Base-by-base conservation (phyloP, 2,888 invertebrate species). In the Cephus rjabovi region DNA sequence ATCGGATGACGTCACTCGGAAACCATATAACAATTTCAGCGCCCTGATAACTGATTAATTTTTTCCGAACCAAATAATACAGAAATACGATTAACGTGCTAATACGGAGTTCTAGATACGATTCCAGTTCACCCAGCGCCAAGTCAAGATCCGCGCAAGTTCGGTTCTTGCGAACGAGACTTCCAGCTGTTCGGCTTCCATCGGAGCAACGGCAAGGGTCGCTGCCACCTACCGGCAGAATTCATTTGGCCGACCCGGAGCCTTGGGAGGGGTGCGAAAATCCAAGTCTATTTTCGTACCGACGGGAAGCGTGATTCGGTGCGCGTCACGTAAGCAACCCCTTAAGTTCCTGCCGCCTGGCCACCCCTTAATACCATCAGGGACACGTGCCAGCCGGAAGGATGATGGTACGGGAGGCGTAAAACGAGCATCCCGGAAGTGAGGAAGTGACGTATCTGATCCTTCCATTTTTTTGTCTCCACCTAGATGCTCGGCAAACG, bases 11-110 rank as follows among this genome's bases (percentile, higher is more conserved):
- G 70, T 71, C 40, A 77, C 74, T 75, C 75, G 74, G 71, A 35
- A 75, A 56, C 56, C 34, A 74, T 73, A 69, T 23, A 68, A 74
- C 34, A 34, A 23, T 75, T 15, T 80, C 84, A 76, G 80, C 79
- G 12, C 1, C 30, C 31, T 15, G 34, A 70, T 74, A 77, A 70
- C 12, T 11, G 12, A 34, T 23, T 15, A 15, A 34, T 23, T 74
- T 15, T n/a, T 6, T 3, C 35, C 35, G 35, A n/a, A 11, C 9
- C 3, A 74, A 74, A 15, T 15, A 74, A 74, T 34, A 12, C 34
- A 3, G 34, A 34, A 23, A 74, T 9, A 4, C 15, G 12, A n/a
- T 35, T 74, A 35, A 23, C 15, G 0, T 9, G 9, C 15, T 56
- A 2, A 9, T 56, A 23, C 1, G 23, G 9, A 15, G 23, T 23